Evolutionary conservation across 2,113 vertebrate species (phyloP), one percentile per base, ranked within the genome.

Genomic region (Clarias magur): DNA sequence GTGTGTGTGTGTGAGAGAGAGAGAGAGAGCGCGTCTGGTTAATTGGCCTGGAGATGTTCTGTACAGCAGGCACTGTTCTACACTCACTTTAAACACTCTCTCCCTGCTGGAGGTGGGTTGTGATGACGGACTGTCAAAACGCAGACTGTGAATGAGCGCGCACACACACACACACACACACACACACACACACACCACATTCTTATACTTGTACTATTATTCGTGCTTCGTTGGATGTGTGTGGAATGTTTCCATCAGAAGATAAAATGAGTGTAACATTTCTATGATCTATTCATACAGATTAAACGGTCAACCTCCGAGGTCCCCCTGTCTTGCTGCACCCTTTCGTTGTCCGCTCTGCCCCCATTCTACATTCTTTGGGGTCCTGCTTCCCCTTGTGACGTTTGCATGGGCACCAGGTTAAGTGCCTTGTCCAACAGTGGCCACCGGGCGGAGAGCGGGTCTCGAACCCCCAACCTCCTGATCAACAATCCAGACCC

Each of bases 91-190:
- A 76, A 76, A 53, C 42, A 76, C 42, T 12, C 72, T 75, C 63
- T 67, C 42, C 25, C 72, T 48, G 73, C 73, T 76, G 21, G 12
- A 21, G 42, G 34, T 23, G 30, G 53, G 23, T 76, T 76, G 73
- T 76, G 73, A 76, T 76, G 73, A 53, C 11, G 21, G 72, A 53
- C 73, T 76, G 73, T 76, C 73, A 76, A 15, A 76, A 76, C 25
- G 21, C 73, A 25, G 73, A 53, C 42, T 53, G 53, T 76, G 73
- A 76, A 76, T 53, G 53, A 53, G 23, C 34, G 1, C 48, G n/a
- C 73, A 25, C 73, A 76, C 73, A 53, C 38, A 75, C 38, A 75
- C 72, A 75, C 38, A 75, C 34, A 73, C 70, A 73, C 70, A 73
- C 70, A 73, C 70, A 42, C 34, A 15, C 23, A 13, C 68, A 42